These are phyloP conservation scores for Ephestia elutella DNA, from an alignment of 1,140 invertebrate genomes.

Conservation along the genomic window DNA sequence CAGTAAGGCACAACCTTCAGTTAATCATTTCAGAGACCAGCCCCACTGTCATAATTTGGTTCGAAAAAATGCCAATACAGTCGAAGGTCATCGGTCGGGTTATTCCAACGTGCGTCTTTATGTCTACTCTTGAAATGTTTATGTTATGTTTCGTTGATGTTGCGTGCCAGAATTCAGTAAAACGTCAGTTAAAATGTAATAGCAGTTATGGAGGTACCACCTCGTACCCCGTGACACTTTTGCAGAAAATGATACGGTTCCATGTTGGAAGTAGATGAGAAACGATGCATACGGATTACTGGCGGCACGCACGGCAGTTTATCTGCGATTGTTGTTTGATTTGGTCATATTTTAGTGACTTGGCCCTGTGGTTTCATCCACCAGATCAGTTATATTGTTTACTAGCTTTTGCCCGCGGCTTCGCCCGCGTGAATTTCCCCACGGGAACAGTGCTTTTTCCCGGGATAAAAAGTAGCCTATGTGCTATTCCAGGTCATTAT, in stretches of 20 bases:
- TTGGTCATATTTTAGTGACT: too few relatives aligned
- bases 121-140: background rate
- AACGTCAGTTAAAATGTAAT: slow-evolving; percentile 9
- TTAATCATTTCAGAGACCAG: slow-evolving; percentile 1
- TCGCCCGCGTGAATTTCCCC: too few relatives aligned
- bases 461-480: too few relatives aligned
- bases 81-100: background rate
- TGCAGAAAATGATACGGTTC: slow-evolving; percentile 6
- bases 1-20: background rate
- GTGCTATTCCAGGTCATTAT: too few relatives aligned
- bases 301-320: background rate
- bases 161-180: background rate
- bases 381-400: too few relatives aligned
- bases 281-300: background rate
- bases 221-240: slow-evolving; percentile 6
- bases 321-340: too few relatives aligned
- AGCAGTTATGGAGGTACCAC: background rate
- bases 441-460: too few relatives aligned
- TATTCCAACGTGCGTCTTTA: slow-evolving; percentile 5
- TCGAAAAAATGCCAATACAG: slow-evolving; percentile 4
- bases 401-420: too few relatives aligned
- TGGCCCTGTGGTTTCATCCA: too few relatives aligned
- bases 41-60: slow-evolving; percentile 8
- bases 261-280: slow-evolving; percentile 1
- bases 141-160: slow-evolving; percentile 4